These are phyloP conservation scores for Centroberyx gerrardi DNA, from an alignment of 2,797 vertebrate species.

Conservation along the genomic window DNA sequence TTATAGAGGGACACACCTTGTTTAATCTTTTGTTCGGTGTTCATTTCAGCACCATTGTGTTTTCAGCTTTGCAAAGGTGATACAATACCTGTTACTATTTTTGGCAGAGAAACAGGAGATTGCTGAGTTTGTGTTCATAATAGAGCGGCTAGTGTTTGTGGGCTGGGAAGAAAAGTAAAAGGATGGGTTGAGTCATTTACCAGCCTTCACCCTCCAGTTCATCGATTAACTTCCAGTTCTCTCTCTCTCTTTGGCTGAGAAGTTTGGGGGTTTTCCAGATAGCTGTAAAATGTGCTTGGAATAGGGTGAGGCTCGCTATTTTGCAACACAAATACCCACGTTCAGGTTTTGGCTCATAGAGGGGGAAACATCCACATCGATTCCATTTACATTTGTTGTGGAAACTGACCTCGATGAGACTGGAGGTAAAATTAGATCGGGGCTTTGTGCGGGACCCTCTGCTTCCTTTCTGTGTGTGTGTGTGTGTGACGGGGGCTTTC, in stretches of 20 bases:
- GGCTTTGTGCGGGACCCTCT: constrained; percentile 34
- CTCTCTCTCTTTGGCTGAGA: constrained; percentile 24
- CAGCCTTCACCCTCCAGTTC: constrained; percentile 7
- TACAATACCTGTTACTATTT: neutral
- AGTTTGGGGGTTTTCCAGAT: constrained; percentile 56
- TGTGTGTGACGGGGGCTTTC: constrained; percentile 62
- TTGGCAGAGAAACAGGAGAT: neutral
- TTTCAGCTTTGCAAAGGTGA: neutral
- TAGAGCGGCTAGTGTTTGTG: neutral
- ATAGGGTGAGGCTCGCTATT: neutral
- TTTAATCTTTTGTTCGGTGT: neutral
- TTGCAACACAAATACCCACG: neutral
- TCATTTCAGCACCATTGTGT: neutral
- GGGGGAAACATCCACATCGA: constrained; percentile 12
- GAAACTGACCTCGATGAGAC: constrained; percentile 24
- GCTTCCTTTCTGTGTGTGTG: constrained; percentile 34
- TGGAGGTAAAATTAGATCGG: constrained; percentile 35
- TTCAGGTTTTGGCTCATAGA: neutral
- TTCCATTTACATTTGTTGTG: constrained; percentile 36
- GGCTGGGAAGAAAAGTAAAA: neutral
- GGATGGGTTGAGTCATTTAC: constrained; percentile 38
- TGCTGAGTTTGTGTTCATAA: neutral
- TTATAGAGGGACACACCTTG: neutral
- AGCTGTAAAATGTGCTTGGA: neutral
- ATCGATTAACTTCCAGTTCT: neutral